A percentile compares a stretch with the other conserved stretches of the same genome.
These are phyloP conservation scores for Poeciliopsis retropinna DNA, from an alignment of 2,113 vertebrate species.

Conservation along the genomic window DNA sequence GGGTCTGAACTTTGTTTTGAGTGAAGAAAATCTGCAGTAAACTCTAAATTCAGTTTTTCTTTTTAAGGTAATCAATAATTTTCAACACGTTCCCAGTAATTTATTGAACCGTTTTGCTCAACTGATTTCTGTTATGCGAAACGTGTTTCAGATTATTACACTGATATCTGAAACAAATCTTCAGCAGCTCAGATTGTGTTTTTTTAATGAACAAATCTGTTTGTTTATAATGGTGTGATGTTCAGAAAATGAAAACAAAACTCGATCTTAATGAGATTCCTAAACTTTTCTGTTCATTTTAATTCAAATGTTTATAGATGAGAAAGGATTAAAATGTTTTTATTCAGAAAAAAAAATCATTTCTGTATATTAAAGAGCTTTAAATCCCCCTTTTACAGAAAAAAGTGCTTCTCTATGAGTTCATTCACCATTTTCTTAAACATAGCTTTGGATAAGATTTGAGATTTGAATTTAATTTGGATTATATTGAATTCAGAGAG, in stretches of 20 bases:
- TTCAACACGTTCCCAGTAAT: slow-evolving; percentile 30
- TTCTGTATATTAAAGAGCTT: not conserved
- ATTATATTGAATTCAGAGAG: too few species aligned
- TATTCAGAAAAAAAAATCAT: not conserved
- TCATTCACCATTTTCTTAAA: too few species aligned
- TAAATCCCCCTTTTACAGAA: not conserved
- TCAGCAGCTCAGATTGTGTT: slow-evolving; percentile 23
- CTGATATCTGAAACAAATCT: slow-evolving; percentile 1
- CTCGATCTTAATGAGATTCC: not conserved
- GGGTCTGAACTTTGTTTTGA: too few species aligned
- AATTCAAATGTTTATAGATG: not conserved
- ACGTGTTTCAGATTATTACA: slow-evolving; percentile 41
- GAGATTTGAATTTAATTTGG: too few species aligned
- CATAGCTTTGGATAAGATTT: too few species aligned
- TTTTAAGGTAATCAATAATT: not conserved
- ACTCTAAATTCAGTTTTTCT: too few species aligned
- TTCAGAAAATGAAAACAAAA: slow-evolving; percentile 3
- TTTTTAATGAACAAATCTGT: slow-evolving; percentile 25
- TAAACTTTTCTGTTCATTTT: not conserved
- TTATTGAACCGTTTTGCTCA: slow-evolving; percentile 2
- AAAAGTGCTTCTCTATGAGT: not conserved
- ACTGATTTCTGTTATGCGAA: slow-evolving; percentile 53
- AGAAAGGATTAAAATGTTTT: not conserved
- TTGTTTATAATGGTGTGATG: not conserved
- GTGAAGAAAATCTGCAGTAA: too few species aligned